Evolutionary conservation across 1,140 invertebrate genomes (phyloP), one percentile per base, ranked within the genome.

Genomic region (Parasteatoda tepidariorum): DNA sequence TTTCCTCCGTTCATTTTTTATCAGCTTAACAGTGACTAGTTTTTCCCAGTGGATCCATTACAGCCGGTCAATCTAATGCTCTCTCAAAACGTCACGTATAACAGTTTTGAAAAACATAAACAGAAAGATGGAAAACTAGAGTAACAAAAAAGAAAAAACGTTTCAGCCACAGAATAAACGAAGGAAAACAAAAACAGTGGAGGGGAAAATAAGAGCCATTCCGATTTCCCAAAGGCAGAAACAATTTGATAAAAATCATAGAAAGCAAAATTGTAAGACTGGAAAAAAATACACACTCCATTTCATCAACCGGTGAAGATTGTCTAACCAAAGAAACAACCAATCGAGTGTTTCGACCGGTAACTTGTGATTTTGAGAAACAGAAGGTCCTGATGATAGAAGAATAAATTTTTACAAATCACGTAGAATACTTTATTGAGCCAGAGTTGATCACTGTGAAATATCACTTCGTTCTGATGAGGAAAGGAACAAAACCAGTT

Each of bases 151-250:
- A 48, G 34, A 24, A 68, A n/a, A n/a, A n/a, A n/a, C n/a, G n/a
- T n/a, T n/a, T n/a, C n/a, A n/a, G n/a, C n/a, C n/a, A n/a, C n/a
- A n/a, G n/a, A n/a, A n/a, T n/a, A n/a, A n/a, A n/a, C n/a, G n/a
- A n/a, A n/a, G 48, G 38, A 68, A 68, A 68, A 33, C 33, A 48
- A 33, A 68, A 68, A n/a, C 7, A 24, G 22, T 59, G 24, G 24
- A 59, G 24, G 24, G 7, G 48, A 34, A 68, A 68, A 38, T 68
- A n/a, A 24, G 26, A 68, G 48, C 66, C 48, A 24, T 24, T 68
- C 34, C 38, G 66, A 68, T 68, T 68, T 68, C 66, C 66, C 66
- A 68, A 24, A 13, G 66, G 66, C 30, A 68, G 38, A 68, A 68
- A 68, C 66, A 68, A 68, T 68, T 68, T 48, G 33, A 48, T 68